These are phyloP conservation scores for Gymnocephalus cernua DNA, from an alignment of 2,113 vertebrate genomes.

Conservation along the genomic window DNA sequence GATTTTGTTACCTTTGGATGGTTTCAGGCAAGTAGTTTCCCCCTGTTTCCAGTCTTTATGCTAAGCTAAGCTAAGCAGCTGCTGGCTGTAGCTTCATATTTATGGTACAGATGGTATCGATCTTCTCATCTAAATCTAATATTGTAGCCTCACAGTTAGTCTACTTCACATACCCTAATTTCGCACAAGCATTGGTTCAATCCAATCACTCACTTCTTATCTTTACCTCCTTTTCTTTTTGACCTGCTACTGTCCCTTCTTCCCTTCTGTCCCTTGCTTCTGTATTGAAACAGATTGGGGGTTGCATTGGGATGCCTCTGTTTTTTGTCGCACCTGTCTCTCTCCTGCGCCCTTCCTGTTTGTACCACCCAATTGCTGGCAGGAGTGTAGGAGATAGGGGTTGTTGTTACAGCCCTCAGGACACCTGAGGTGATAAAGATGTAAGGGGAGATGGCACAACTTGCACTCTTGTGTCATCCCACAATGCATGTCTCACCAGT, in stretches of 20 bases:
- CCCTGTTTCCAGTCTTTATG: background rate
- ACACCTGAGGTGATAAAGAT: conserved; percentile 40
- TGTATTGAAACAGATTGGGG: conserved; percentile 47
- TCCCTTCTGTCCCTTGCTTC: too few relatives aligned
- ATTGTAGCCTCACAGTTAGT: background rate
- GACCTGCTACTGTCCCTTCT: background rate
- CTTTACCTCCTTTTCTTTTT: background rate
- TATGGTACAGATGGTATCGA: background rate
- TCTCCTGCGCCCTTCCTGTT: conserved; percentile 49
- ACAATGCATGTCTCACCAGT: conserved; percentile 19
- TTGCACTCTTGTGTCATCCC: conserved; percentile 11
- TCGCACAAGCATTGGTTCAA: background rate
- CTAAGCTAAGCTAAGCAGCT: background rate
- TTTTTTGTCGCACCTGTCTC: background rate
- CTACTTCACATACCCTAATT: background rate
- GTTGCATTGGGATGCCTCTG: conserved; percentile 27
- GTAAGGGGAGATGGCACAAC: conserved; percentile 57
- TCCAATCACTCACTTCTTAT: background rate
- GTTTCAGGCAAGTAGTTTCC: background rate
- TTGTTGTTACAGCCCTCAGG: conserved; percentile 63
- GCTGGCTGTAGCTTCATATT: background rate
- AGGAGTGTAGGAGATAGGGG: conserved; percentile 15
- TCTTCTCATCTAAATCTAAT: background rate
- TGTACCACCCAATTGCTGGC: conserved; percentile 20
- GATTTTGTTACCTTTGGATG: background rate